Percentiles rank a stretch among this genome's conserved stretches.
Conservation (phyloP, 2,888 invertebrate genomes). For the Perizoma affinitatum region DNA sequence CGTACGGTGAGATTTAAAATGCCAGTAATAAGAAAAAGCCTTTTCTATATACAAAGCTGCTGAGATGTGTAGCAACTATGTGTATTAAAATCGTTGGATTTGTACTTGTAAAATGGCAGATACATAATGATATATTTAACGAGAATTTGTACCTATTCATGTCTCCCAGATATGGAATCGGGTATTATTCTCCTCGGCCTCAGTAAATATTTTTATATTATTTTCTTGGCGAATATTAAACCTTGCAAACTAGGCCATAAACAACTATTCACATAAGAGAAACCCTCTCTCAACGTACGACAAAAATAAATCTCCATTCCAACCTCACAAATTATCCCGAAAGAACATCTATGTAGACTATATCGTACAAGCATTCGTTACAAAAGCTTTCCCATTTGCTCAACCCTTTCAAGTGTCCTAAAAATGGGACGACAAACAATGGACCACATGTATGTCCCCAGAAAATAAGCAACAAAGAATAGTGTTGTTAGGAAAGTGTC, state of each 20-base stretch:
- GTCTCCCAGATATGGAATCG: slow-evolving; percentile 36
- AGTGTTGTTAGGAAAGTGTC: slow-evolving; percentile 50
- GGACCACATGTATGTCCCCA: slow-evolving; percentile 46
- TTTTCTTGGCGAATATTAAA: too few relatives aligned
- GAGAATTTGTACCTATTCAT: slow-evolving; percentile 32
- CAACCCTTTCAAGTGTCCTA: slow-evolving; percentile 53
- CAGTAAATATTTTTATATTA: slow-evolving; percentile 24
- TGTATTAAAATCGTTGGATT: slow-evolving; percentile 17
- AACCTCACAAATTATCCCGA: slow-evolving; percentile 35
- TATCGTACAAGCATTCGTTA: slow-evolving; percentile 31
- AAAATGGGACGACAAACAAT: slow-evolving; percentile 58
- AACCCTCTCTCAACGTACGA: slow-evolving; percentile 17
- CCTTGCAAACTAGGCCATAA: slow-evolving; percentile 14
- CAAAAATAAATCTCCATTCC: slow-evolving; percentile 34
- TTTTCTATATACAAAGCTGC: too few relatives aligned
- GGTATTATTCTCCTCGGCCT: slow-evolving; percentile 33
- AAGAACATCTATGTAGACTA: slow-evolving; percentile 30
- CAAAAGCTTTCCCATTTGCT: slow-evolving; percentile 34
- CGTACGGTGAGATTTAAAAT: too few relatives aligned
- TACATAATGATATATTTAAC: slow-evolving; percentile 35
- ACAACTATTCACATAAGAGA: slow-evolving; percentile 13
- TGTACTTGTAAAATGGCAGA: slow-evolving; percentile 25
- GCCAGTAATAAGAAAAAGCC: too few relatives aligned
- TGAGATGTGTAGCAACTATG: too few relatives aligned
- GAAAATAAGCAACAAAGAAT: slow-evolving; percentile 52